Percentiles rank a stretch among this genome's conserved stretches.
Evolutionary conservation across 2,797 vertebrate species (phyloP).

Genomic region (Geotrypetes seraphini): DNA sequence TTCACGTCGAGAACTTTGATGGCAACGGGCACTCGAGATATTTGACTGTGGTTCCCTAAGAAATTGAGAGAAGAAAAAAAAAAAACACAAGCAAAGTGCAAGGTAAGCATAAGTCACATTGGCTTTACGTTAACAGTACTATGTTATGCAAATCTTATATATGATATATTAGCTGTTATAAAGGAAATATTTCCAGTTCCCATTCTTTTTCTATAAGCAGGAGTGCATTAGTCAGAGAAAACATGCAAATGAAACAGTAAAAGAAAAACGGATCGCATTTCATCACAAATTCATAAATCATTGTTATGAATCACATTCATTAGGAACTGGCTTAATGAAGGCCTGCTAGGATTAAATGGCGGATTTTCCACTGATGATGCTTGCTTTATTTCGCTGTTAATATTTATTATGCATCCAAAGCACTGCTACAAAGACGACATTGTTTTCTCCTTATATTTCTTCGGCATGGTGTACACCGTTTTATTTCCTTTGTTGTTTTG

Average conservation of each 20-base stretch:
- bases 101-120: too few species aligned
- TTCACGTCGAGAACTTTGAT: constrained; percentile 96
- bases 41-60: constrained; percentile 93
- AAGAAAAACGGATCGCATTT: constrained; percentile 16
- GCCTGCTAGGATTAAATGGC: constrained; percentile 26
- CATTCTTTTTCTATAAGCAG: constrained; percentile 5
- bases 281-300: constrained; percentile 17
- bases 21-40: constrained; percentile 84
- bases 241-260: neutral
- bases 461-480: constrained; percentile 15
- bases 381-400: constrained; percentile 44
- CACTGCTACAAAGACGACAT: constrained; percentile 23
- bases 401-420: constrained; percentile 23
- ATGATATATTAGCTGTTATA: neutral
- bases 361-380: constrained; percentile 29
- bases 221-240: constrained; percentile 12
- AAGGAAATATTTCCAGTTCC: neutral
- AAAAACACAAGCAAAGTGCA: constrained; percentile 18
- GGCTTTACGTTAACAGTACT: too few species aligned
- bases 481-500: constrained; percentile 25
- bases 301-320: constrained; percentile 25
- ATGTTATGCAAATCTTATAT: too few species aligned
- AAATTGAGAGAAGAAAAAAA: constrained; percentile 29
- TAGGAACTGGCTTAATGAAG: constrained; percentile 28
- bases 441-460: constrained; percentile 37